Percentiles rank a stretch among this genome's conserved stretches.
Evolutionary conservation across 2,113 vertebrate species (phyloP).

Genomic region (Rhodinocichla rosea): DNA sequence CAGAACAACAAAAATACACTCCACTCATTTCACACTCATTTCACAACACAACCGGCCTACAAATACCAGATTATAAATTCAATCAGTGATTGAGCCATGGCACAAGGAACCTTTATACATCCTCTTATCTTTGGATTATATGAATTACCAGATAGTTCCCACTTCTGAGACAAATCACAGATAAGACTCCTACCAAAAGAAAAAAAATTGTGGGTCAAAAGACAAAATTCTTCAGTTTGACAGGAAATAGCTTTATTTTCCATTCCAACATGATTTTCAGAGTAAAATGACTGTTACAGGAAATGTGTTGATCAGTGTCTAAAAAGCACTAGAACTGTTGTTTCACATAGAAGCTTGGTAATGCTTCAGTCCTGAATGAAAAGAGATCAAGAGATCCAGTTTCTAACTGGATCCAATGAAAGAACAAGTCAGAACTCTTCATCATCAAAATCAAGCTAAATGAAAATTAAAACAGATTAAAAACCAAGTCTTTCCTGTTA

Average conservation of each 20-base stretch:
- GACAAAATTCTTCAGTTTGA: neutral
- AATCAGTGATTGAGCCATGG: neutral
- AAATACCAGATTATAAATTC: neutral
- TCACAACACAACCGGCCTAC: rapidly evolving
- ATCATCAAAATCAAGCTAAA: neutral
- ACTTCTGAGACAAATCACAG: neutral
- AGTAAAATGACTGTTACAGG: neutral
- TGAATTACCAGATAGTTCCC: neutral
- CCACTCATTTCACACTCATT: neutral
- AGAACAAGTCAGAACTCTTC: neutral
- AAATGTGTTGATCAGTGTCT: neutral
- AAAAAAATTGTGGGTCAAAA: neutral
- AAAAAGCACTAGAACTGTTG: neutral
- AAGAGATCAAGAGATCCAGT: neutral
- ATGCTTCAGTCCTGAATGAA: neutral
- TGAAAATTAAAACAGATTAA: neutral
- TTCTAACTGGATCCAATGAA: neutral
- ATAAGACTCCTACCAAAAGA: neutral
- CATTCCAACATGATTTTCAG: neutral
- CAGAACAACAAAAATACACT: neutral
- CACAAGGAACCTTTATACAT: neutral
- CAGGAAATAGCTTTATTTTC: neutral
- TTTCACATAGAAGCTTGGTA: neutral
- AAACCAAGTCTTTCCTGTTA: neutral
- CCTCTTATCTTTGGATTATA: neutral